Conservation (phyloP, 2,113 vertebrate genomes). For the Trochalopteron elliotii region DNA sequence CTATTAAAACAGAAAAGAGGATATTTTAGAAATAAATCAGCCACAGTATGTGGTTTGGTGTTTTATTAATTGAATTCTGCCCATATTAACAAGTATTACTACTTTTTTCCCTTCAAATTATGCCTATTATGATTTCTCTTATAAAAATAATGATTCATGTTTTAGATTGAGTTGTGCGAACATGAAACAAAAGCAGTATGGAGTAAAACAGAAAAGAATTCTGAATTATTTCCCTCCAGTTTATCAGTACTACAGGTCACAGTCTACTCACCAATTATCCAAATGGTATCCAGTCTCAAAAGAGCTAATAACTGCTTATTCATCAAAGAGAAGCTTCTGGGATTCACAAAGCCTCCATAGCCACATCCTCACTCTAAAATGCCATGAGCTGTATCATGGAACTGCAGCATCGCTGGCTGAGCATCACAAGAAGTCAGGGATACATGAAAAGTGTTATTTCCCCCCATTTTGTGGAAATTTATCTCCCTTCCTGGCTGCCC, state of each 20-base stretch:
- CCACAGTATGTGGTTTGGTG: background rate
- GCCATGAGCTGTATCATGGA: background rate
- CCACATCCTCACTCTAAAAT: background rate
- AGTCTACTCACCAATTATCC: constrained; percentile 57
- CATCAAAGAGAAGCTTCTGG: constrained; percentile 40
- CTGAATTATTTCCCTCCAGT: constrained; percentile 26
- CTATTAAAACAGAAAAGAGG: background rate
- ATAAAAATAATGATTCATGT: constrained; percentile 22
- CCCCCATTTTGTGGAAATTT: background rate
- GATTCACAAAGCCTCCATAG: background rate
- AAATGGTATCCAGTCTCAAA: background rate
- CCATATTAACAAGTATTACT: background rate
- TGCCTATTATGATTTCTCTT: constrained; percentile 30
- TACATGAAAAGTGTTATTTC: accelerated
- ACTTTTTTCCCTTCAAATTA: constrained; percentile 18
- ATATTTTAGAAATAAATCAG: constrained; percentile 26
- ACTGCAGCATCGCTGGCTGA: background rate
- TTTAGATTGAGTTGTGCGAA: constrained; percentile 40
- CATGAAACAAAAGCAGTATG: constrained; percentile 51
- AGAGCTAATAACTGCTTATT: constrained; percentile 31
- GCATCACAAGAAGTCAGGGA: background rate
- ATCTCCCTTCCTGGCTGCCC: background rate
- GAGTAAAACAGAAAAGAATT: constrained; percentile 37
- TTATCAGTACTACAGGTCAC: constrained; percentile 46
- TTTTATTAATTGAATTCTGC: constrained; percentile 60